Evolutionary conservation across 2,113 vertebrate genomes (phyloP), one percentile per base, ranked within the genome.

Genomic region (Lota lota): DNA sequence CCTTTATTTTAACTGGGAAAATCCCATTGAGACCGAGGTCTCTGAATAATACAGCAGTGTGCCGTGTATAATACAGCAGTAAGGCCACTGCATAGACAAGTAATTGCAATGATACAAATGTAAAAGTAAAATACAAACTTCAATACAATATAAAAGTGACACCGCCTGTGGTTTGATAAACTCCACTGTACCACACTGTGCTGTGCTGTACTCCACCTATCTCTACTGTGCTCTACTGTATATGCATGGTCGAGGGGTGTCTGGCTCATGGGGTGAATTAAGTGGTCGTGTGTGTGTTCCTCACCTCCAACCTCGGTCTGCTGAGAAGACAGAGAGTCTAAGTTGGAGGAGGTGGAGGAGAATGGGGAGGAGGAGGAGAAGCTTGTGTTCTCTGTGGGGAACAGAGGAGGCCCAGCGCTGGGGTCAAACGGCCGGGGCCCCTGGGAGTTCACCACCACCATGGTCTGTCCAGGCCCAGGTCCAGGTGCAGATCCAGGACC

Each of bases 241-340:
- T 47, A 7, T 47, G 40, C 10, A 28, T 28, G 28, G 28, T 5
- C 28, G 28, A 28, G 22, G 59, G 10, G 59, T 61, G 19, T 22
- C 12, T 60, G 3, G 24, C 33, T 20, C 14, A 36, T 21, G 18
- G 47, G n/a, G n/a, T 68, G 64, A 64, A 16, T 64, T 7, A 33
- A 57, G 51, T 22, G 28, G 4, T 18, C 54, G 24, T 64, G 57
- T 19, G 19, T 47, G 36, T 40, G 63, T 65, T 61, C 86, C 87
- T 85, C 28, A 93, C 92, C 88, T 89, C 76, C 90, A 61, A 22
- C 61, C 81, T 77, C 84, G 73, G 74, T 80, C 72, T 79, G 79
- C 68, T 78, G 78, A 53, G 84, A 78, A n/a, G 86, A 73, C 62
- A 83, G 59, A 57, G 84, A 76, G 64, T 76, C 83, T 54, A 69